Evolutionary conservation across 2,113 vertebrate genomes (phyloP), one percentile per base, ranked within the genome.

Genomic region (Hydrolagus affinis): DNA sequence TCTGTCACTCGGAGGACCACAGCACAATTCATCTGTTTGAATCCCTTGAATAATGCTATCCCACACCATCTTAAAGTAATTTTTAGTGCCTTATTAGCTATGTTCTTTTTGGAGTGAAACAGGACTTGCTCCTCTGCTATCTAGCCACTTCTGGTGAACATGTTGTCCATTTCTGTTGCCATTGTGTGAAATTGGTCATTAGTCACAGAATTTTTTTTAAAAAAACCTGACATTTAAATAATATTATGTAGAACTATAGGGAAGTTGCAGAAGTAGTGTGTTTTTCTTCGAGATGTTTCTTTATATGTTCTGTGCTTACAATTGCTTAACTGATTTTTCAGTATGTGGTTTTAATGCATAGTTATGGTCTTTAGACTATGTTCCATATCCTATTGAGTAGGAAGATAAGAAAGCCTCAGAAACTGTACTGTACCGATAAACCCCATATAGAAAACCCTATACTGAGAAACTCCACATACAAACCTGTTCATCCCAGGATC

Each of bases 31-130:
- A 66, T 15, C 62, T 28, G 60, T 60, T 66, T 83, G 25, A 15
- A 83, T 32, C 66, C 62, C 25, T 30, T 11, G 64, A 62, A 66
- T 25, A 66, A 30, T 60, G 66, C 66, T 17, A 83, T 19, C 28
- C 30, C 17, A 83, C 30, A 28, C 62, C 62, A 83, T 83, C 28
- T 66, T 66, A 68, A 83, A 64, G 78, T 68, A 68, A 83, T 28
- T 83, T 83, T 32, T 83, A 66, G 78, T 83, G 78, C 78, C 78
- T 83, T 83, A 83, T 83, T 83, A 30, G 25, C 59, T 25, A 11
- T 83, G 62, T 66, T 60, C 6, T 17, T n/a, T 59, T 57, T 17
- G 19, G 57, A n/a, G 75, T 44, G 1, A 44, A 78, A 60, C 60
- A 83, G 62, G 30, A 15, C 62, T 17, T 64, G 44, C 10, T 83